Evolutionary conservation across 2,797 vertebrate genomes (phyloP).

Genomic region (Delichon dasypus): DNA sequence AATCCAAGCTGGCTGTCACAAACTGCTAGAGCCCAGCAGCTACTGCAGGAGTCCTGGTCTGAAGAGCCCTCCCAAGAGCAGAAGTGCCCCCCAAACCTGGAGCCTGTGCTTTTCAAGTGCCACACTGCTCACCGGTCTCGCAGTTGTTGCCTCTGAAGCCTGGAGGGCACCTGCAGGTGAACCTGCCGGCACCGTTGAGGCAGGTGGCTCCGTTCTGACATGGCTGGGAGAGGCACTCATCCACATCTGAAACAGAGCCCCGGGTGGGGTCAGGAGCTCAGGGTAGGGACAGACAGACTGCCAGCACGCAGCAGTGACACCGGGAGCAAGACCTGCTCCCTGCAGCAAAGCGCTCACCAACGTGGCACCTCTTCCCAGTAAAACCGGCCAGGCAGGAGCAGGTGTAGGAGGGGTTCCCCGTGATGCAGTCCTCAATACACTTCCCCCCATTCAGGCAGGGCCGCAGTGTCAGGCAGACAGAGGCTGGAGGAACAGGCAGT

Average conservation of each 20-base stretch:
- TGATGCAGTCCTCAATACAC: slow-evolving; percentile 96
- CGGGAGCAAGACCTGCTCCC: background rate
- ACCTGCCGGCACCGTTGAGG: slow-evolving; percentile 80
- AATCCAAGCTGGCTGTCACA: background rate
- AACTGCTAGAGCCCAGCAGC: background rate
- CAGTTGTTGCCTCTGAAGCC: slow-evolving; percentile 84
- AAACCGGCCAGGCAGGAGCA: slow-evolving; percentile 95
- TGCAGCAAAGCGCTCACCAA: slow-evolving; percentile 79
- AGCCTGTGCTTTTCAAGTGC: background rate
- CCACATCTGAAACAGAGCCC: slow-evolving; percentile 81
- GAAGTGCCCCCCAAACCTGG: background rate
- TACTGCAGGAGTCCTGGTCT: background rate
- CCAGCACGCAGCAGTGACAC: rapidly evolving
- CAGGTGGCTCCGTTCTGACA: slow-evolving; percentile 91
- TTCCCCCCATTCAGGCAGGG: slow-evolving; percentile 92
- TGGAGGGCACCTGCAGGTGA: slow-evolving; percentile 83
- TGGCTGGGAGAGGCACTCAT: slow-evolving; percentile 88
- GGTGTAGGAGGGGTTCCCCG: slow-evolving; percentile 92
- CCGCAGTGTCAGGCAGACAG: slow-evolving; percentile 89
- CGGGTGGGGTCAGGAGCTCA: background rate
- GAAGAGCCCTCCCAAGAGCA: background rate
- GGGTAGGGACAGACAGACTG: background rate
- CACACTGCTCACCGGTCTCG: slow-evolving; percentile 54
- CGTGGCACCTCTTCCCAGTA: slow-evolving; percentile 89
- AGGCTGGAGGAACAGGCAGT: slow-evolving; percentile 76